Percentiles rank a stretch among this genome's conserved stretches.
Conservation (phyloP, 2,113 vertebrate genomes). For the Ailuropoda melanoleuca region DNA sequence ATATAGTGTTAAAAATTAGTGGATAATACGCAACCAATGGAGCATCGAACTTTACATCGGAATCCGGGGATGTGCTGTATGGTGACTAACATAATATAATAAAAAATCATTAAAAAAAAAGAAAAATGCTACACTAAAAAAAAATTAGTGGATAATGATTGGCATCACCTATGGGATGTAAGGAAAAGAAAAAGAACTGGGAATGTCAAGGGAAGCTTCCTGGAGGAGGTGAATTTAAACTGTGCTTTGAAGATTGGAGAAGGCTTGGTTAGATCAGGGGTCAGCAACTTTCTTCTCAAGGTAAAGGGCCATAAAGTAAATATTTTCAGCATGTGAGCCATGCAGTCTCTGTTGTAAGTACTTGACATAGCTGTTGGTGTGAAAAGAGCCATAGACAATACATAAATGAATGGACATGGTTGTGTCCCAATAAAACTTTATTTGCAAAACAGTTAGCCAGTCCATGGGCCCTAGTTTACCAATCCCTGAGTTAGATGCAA, state of each 20-base stretch:
- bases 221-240: not conserved
- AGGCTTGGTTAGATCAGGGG: not conserved
- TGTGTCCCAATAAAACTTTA: not conserved
- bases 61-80: too few species aligned
- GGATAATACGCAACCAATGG: too few species aligned
- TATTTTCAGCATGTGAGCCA: not conserved
- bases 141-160: not conserved
- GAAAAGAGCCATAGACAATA: not conserved
- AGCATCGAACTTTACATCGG: too few species aligned
- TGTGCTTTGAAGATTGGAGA: not conserved
- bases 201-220: not conserved
- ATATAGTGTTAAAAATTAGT: not conserved
- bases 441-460: not conserved
- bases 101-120: too few species aligned
- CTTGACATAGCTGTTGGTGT: not conserved
- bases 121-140: too few species aligned
- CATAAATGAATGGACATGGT: not conserved
- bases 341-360: not conserved
- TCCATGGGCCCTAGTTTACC: not conserved
- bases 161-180: not conserved
- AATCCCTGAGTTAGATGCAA: not conserved
- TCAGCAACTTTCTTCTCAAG: not conserved
- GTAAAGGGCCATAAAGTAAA: not conserved
- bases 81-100: too few species aligned
- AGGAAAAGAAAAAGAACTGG: not conserved